These are phyloP conservation scores for Dasyurus viverrinus DNA, from an alignment of 2,113 vertebrate species.

Conservation along the genomic window DNA sequence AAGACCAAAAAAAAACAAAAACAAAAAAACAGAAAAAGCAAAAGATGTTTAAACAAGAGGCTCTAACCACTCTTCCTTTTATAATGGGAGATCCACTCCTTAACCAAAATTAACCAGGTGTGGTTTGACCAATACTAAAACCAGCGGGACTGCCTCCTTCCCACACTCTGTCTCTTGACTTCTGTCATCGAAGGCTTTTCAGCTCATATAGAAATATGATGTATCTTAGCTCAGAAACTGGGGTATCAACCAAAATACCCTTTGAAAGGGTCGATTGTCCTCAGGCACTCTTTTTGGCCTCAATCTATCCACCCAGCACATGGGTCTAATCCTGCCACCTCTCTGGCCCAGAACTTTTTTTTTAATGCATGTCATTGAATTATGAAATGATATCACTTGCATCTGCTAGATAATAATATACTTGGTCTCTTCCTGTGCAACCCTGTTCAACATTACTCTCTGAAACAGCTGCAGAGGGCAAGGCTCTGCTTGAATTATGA, in stretches of 20 bases:
- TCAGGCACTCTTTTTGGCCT: constrained; percentile 33
- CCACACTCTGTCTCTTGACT: constrained; percentile 57
- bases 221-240: constrained; percentile 31
- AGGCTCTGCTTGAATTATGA: constrained; percentile 51
- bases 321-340: constrained; percentile 21
- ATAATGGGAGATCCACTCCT: constrained; percentile 35
- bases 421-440: constrained; percentile 34
- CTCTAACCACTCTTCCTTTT: background rate
- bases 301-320: constrained; percentile 22
- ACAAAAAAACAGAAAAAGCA: too few species aligned
- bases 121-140: constrained; percentile 21
- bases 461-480: constrained; percentile 45
- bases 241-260: constrained; percentile 44
- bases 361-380: background rate
- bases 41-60: too few species aligned
- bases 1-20: background rate
- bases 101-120: constrained; percentile 53
- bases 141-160: constrained; percentile 48
- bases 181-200: constrained; percentile 63
- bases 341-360: background rate
- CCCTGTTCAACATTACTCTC: constrained; percentile 22
- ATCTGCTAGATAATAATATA: constrained; percentile 37
- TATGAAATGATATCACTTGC: constrained; percentile 61
- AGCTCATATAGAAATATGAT: constrained; percentile 67
- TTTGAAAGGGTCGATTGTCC: constrained; percentile 53